phyloP scores from a whole-genome alignment of 2,113 vertebrate genomes.

The Seriola quinqueradiata region DNA sequence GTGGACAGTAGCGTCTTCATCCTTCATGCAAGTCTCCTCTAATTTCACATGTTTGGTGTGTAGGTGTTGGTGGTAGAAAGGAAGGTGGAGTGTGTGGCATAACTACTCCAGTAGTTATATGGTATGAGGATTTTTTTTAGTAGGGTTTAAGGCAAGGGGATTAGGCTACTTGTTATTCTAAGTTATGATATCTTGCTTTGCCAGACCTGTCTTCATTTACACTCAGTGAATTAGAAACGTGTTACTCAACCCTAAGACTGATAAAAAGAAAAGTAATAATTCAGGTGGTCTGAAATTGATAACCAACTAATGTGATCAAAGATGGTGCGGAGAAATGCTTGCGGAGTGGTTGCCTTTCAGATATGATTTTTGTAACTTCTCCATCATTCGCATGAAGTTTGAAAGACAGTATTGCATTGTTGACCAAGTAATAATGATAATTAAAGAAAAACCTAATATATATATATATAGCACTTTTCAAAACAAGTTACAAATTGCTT shows the following conservation, averaged over 20 bases:
- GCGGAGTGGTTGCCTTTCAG: no score
- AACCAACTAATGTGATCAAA: background rate
- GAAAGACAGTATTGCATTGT: no score
- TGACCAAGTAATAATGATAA: no score
- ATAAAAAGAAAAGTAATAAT: background rate
- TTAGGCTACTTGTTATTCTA: background rate
- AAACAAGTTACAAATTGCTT: no score
- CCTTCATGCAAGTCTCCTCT: constrained; percentile 9
- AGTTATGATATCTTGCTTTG: background rate
- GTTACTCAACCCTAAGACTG: background rate
- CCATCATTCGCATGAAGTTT: no score
- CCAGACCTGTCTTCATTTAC: background rate
- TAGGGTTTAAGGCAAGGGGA: background rate
- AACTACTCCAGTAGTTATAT: background rate
- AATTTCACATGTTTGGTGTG: constrained; percentile 5
- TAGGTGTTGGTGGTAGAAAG: background rate
- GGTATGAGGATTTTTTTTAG: background rate
- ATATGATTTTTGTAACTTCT: no score
- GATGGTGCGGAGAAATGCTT: background rate
- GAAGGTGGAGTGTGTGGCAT: background rate
- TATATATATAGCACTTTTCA: no score
- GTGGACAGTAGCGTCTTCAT: constrained; percentile 2
- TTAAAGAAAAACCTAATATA: no score
- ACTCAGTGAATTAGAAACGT: background rate
- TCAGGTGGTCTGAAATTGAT: background rate